Base-by-base conservation (phyloP, 35 echinoderm and acorn worm genomes). In the Strongylocentrotus purpuratus region DNA sequence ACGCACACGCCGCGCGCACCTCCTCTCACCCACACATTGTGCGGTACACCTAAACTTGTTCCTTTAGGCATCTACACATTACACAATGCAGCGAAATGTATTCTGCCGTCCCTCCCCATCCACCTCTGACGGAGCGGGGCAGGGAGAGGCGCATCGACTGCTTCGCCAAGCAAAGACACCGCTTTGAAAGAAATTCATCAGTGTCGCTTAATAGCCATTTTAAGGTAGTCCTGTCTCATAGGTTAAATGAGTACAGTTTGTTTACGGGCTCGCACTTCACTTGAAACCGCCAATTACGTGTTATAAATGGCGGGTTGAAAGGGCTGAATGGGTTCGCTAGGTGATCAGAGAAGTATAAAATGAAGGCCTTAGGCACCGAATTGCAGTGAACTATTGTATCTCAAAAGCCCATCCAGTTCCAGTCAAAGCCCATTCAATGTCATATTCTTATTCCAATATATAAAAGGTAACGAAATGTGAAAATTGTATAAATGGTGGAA, bases 111-210 rank as follows among this genome's bases (percentile, higher is more conserved):
- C 65, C 65, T 78, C 65, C 65, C 31, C 48, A 46, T 50, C 91
- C 48, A 33, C 91, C 46, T 22, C 45, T n/a, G 33, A 48, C 46
- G n/a, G 46, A 33, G 45, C 31, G 22, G 48, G 2, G 31, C 46
- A 15, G 28, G 90, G n/a, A 33, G 5, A 46, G 32, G 31, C 45
- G 31, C 46, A 25, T 46, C 31, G 46, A 31, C 91, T 93, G 91
- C 91, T 93, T 93, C 91, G 91, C 20, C 91, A 93, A 93, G 91
- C 91, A 93, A 93, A 93, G 91, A 93, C 45, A 93, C 91, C 91
- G 91, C 15, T 93, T 93, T 93, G 91, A 46, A 93, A 48, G 91
- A 46, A 93, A 48, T 93, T 93, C 91, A 93, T 93, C 91, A 93
- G 91, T 93, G 91, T 93, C 91, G 91, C 91, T 93, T 93, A 93